phyloP scores from a whole-genome alignment of 1,140 invertebrate species.

The Asbolus verrucosus region DNA sequence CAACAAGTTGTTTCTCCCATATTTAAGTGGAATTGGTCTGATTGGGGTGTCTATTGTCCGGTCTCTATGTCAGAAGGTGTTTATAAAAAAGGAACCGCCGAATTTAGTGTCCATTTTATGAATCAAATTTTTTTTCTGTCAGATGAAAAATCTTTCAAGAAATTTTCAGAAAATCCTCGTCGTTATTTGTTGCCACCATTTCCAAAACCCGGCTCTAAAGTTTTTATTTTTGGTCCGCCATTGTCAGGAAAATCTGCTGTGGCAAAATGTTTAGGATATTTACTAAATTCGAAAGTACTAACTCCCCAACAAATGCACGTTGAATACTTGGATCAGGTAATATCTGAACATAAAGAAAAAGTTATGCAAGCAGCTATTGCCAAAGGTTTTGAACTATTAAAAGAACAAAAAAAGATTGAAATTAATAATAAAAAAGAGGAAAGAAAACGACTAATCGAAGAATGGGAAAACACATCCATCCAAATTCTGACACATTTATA shows the following conservation, averaged over 20 bases:
- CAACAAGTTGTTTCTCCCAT: slow-evolving; percentile 52
- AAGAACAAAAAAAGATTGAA: slow-evolving; percentile 61
- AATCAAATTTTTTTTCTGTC: slow-evolving; percentile 71
- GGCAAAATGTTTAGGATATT: slow-evolving; percentile 60
- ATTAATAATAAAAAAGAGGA: slow-evolving; percentile 56
- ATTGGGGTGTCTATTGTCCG: slow-evolving; percentile 71
- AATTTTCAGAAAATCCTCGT: slow-evolving; percentile 71
- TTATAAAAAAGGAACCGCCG: slow-evolving; percentile 64
- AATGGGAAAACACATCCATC: too few species aligned
- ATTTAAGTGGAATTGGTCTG: slow-evolving; percentile 66
- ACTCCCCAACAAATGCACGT: slow-evolving; percentile 61
- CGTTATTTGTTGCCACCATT: slow-evolving; percentile 66
- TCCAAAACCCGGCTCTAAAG: slow-evolving; percentile 63
- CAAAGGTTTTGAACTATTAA: slow-evolving; percentile 64
- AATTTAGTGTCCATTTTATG: slow-evolving; percentile 70
- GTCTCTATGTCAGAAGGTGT: slow-evolving; percentile 69
- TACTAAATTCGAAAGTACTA: slow-evolving; percentile 61
- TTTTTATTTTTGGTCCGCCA: slow-evolving; percentile 66
- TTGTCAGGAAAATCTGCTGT: slow-evolving; percentile 64
- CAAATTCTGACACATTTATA: too few species aligned
- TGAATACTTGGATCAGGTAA: slow-evolving; percentile 55
- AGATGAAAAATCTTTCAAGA: slow-evolving; percentile 63
- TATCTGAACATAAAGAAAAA: slow-evolving; percentile 63
- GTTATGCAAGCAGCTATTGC: slow-evolving; percentile 63
- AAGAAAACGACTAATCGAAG: slow-evolving; percentile 44